These are phyloP conservation scores for Thunnus maccoyii DNA, from an alignment of 2,113 vertebrate genomes.

Conservation along the genomic window DNA sequence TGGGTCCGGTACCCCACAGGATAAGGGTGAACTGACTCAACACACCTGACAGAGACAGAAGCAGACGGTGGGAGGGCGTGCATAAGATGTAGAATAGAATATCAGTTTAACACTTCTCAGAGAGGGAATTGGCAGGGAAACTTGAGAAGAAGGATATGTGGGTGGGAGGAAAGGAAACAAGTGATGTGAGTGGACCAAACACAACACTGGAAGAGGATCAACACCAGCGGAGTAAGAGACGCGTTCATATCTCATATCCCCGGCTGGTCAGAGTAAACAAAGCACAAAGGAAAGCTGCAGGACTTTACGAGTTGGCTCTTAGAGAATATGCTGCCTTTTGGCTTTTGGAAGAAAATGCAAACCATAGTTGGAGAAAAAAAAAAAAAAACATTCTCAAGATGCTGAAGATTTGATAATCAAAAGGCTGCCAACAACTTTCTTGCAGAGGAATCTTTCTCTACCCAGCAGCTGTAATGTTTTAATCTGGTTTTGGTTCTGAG, in stretches of 20 bases:
- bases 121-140: constrained; percentile 43
- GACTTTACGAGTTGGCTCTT: constrained; percentile 15
- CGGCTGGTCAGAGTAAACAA: constrained; percentile 42
- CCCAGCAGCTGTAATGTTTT: constrained; percentile 18
- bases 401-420: constrained; percentile 26
- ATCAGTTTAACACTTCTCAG: constrained; percentile 44
- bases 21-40: constrained; percentile 94
- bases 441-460: constrained; percentile 1
- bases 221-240: constrained; percentile 38
- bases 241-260: constrained; percentile 11
- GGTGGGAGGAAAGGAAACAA: constrained; percentile 49
- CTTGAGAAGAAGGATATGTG: constrained; percentile 26
- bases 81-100: constrained; percentile 22
- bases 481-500: constrained; percentile 26
- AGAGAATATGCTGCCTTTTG: neutral
- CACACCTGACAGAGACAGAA: constrained; percentile 82
- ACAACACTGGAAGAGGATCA: constrained; percentile 46
- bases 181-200: constrained; percentile 37
- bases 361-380: neutral
- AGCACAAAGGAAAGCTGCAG: constrained; percentile 10
- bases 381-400: constrained; percentile 4
- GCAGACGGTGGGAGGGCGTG: neutral
- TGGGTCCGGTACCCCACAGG: constrained; percentile 90
- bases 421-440: constrained; percentile 5
- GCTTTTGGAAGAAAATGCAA: constrained; percentile 22